phyloP scores from a whole-genome alignment of 2,113 vertebrate genomes.

The Bubo blakistoni region DNA sequence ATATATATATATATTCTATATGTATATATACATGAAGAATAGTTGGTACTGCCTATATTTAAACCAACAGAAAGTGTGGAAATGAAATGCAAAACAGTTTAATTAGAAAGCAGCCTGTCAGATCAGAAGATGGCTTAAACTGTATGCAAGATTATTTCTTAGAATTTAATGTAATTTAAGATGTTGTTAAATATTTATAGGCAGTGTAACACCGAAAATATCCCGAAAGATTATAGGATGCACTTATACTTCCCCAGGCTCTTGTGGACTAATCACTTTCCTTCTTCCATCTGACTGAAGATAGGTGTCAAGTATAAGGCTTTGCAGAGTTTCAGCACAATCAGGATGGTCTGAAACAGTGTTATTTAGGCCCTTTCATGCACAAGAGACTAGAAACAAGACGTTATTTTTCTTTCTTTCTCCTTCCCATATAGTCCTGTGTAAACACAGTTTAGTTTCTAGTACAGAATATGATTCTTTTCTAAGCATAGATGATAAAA shows the following conservation, averaged over 20 bases:
- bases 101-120: conserved; percentile 28
- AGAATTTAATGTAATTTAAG: conserved; percentile 4
- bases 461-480: neutral
- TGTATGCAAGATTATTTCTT: neutral
- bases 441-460: neutral
- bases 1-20: neutral
- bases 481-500: neutral
- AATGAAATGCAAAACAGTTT: conserved; percentile 14
- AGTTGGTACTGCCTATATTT: neutral
- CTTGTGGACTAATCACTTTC: neutral
- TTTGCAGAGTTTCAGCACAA: neutral
- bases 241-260: neutral
- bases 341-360: neutral
- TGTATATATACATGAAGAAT: neutral
- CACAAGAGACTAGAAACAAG: neutral
- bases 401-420: neutral
- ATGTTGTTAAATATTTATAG: conserved; percentile 47
- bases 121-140: conserved; percentile 1
- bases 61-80: neutral
- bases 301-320: neutral
- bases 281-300: neutral
- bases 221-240: neutral
- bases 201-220: neutral
- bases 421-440: neutral
- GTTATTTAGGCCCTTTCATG: neutral